phyloP scores from a whole-genome alignment of 2,888 invertebrate genomes.

The Chrysomela aeneicollis region DNA sequence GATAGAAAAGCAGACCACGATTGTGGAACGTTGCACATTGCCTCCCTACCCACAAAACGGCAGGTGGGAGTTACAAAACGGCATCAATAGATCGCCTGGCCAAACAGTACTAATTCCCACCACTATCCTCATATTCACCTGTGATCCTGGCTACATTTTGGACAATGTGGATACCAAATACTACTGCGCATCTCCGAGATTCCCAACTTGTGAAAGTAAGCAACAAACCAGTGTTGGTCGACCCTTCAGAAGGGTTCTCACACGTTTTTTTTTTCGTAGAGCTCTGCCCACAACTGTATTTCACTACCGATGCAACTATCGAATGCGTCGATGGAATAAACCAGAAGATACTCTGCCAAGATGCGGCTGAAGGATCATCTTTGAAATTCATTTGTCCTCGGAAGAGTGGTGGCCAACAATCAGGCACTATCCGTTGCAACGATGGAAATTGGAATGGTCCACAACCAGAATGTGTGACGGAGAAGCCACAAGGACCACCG shows the following conservation, averaged over 20 bases:
- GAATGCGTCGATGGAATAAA: slow-evolving; percentile 23
- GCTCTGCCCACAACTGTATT: slow-evolving; percentile 22
- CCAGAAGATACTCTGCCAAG: slow-evolving; percentile 22
- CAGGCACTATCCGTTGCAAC: slow-evolving; percentile 24
- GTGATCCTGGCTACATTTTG: slow-evolving; percentile 28
- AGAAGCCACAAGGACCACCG: background rate
- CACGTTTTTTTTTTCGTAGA: slow-evolving; percentile 14
- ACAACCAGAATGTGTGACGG: slow-evolving; percentile 17
- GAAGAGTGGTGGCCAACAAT: slow-evolving; percentile 19
- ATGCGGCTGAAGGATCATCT: slow-evolving; percentile 23
- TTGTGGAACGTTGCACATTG: slow-evolving; percentile 32
- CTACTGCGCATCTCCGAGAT: background rate
- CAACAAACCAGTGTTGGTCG: background rate
- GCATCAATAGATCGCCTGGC: slow-evolving; percentile 27
- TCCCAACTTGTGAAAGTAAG: background rate
- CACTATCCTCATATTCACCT: slow-evolving; percentile 28
- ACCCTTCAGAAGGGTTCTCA: no score
- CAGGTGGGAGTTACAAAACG: slow-evolving; percentile 23
- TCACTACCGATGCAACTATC: slow-evolving; percentile 19
- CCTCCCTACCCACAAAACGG: slow-evolving; percentile 37
- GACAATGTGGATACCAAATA: background rate
- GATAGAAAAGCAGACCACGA: slow-evolving; percentile 30
- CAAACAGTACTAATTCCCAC: slow-evolving; percentile 19
- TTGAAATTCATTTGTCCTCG: slow-evolving; percentile 25
- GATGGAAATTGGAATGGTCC: slow-evolving; percentile 21